Base-by-base conservation (phyloP, 2,113 vertebrate genomes). In the Panthera leo region DNA sequence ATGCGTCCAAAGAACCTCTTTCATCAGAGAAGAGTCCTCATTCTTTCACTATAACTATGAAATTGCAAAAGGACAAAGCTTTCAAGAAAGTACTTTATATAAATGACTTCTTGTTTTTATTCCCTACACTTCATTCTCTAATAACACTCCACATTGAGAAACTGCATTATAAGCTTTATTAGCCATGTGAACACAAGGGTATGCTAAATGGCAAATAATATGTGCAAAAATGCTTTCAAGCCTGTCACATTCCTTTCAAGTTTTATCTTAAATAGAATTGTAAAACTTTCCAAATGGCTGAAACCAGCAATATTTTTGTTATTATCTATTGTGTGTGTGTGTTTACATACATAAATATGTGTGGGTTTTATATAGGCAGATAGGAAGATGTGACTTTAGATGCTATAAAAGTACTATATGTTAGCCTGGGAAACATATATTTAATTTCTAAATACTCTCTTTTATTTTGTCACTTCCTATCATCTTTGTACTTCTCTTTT, bases 51-150 rank as follows among this genome's bases (percentile, higher is more conserved):
- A 53, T 75, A 96, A 80, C 19, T 68, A 87, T 65, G 51, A 95
- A 85, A 19, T 29, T 82, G 21, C n/a, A 94, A 84, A 96, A 87
- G 14, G 16, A 65, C 42, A 90, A 71, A 78, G 42, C 42, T 78
- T 95, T 84, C 29, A 84, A 85, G 21, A 76, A 95, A 78, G 3
- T 48, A 45, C 51, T 88, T 96, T 78, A 21, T 36, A 23, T 65
- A 42, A 94, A 88, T 73, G 3, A 39, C 21, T 34, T 89, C 27
- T 80, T 92, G 31, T 63, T 94, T 94, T 93, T 34, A 71, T 94
- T 82, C 61, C 48, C 25, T 75, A 71, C 15, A 23, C 5, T 97
- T 92, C 10, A 39, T 82, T 87, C 6, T 48, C 83, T 58, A 85
- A 71, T 67, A 61, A 75, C 11, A 86, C 5, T 85, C 36, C 68